These are phyloP conservation scores for Thymallus thymallus DNA, from an alignment of 2,113 vertebrate genomes.

Conservation along the genomic window DNA sequence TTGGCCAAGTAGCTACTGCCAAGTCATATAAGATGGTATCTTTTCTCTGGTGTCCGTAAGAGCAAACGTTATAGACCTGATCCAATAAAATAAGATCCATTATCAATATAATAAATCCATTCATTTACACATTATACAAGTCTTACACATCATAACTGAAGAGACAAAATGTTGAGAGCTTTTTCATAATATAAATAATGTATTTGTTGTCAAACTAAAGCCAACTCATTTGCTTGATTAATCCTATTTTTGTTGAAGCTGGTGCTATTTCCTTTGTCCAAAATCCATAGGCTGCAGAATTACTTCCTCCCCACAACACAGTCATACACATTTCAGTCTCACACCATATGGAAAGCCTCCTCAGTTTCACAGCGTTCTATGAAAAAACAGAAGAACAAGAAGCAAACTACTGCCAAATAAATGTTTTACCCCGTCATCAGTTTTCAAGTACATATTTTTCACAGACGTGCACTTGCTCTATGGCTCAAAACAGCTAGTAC, in stretches of 20 bases:
- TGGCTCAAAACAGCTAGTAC: not conserved
- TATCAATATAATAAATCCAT: too few relatives aligned
- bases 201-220: not conserved
- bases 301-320: not conserved
- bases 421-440: constrained; percentile 4
- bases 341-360: not conserved
- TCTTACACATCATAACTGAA: too few relatives aligned
- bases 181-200: too few relatives aligned
- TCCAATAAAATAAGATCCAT: too few relatives aligned
- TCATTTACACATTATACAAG: too few relatives aligned
- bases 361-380: not conserved
- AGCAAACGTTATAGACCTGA: too few relatives aligned
- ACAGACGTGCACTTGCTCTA: not conserved
- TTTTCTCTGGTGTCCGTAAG: too few relatives aligned
- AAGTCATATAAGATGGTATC: too few relatives aligned
- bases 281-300: not conserved
- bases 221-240: not conserved
- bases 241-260: not conserved
- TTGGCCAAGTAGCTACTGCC: too few relatives aligned
- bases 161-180: too few relatives aligned
- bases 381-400: not conserved
- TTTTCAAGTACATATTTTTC: constrained; percentile 17
- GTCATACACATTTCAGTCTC: not conserved
- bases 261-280: not conserved
- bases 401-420: not conserved